Base-by-base conservation (phyloP, 2,888 invertebrate genomes). In the Philereme transversata region DNA sequence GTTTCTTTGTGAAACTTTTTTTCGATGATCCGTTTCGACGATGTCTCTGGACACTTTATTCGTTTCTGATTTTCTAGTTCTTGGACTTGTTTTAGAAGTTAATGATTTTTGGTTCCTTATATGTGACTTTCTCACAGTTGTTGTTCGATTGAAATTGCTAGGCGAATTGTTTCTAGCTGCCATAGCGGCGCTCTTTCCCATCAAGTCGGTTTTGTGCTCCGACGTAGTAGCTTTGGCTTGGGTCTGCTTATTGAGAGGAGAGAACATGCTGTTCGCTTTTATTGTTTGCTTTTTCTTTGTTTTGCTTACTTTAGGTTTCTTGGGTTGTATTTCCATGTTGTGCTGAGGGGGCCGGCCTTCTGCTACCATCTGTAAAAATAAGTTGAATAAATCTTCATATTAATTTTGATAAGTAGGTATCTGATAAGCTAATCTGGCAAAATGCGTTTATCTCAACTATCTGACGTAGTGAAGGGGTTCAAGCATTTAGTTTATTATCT, bases 251-350 rank as follows among this genome's bases (percentile, higher is more conserved):
- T 60, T 65, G 4, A 49, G 44, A 1, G 76, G 68, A 3, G 68
- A 49, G 41, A 65, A 67, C 53, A 77, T 59, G 60, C 77, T 83
- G 64, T 77, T 82, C 0, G 72, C 57, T 57, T 66, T 77, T 62
- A 68, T 78, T 3, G 75, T 56, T 63, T 76, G 79, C 62, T 74
- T 79, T 68, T 70, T 67, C 10, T 60, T 67, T 38, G 8, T 4
- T 46, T 70, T 9, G 33, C 53, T 59, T 65, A 57, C 35, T 69
- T 77, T 81, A 0, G 11, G 8, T 71, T 78, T 80, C 40, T 73
- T 80, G 10, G n/a, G 36, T 49, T 49, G 67, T 64, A 41, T 0
- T 38, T 71, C 67, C n/a, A 56, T 38, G 55, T 63, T 73, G 10
- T 55, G 54, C n/a, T 51, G 53, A 35, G 48, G 46, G 38, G 50